These are phyloP conservation scores for Aspidiotus rigidus DNA, from an alignment of 2,888 invertebrate genomes.

Conservation along the genomic window DNA sequence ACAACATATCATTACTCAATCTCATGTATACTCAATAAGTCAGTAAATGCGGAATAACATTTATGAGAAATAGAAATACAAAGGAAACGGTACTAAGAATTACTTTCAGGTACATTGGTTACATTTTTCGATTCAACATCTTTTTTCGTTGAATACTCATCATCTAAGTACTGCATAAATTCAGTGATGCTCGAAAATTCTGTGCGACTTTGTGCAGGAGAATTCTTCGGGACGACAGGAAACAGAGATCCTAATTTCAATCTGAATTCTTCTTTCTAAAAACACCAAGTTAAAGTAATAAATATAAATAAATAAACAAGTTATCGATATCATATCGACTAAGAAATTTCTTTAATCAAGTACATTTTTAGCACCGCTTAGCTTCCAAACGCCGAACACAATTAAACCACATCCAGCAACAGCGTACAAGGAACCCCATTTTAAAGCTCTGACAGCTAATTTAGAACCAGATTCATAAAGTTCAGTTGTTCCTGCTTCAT, in stretches of 20 bases:
- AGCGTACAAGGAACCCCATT: slow-evolving; percentile 80
- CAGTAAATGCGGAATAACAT: not conserved
- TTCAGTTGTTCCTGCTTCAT: slow-evolving; percentile 33
- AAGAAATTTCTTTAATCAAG: slow-evolving; percentile 23
- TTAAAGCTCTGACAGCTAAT: slow-evolving; percentile 73
- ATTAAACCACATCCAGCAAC: slow-evolving; percentile 72
- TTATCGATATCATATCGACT: no score
- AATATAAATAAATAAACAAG: no score
- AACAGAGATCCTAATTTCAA: slow-evolving; percentile 65
- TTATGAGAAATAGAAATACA: not conserved
- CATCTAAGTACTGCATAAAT: slow-evolving; percentile 65
- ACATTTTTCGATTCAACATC: slow-evolving; percentile 5
- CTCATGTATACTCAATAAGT: no score
- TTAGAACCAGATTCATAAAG: slow-evolving; percentile 51
- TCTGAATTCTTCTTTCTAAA: slow-evolving; percentile 72
- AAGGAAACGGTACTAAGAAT: not conserved
- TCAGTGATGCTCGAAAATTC: slow-evolving; percentile 81
- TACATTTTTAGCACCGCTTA: slow-evolving; percentile 76
- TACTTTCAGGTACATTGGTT: not conserved
- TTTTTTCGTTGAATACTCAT: slow-evolving; percentile 42
- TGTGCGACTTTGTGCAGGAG: slow-evolving; percentile 69
- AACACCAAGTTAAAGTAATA: slow-evolving; percentile 35
- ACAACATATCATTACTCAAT: no score
- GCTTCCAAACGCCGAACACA: slow-evolving; percentile 76
- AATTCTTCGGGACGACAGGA: slow-evolving; percentile 66